These are phyloP conservation scores for Cinara cedri DNA, from an alignment of 2,888 invertebrate species.

Conservation along the genomic window DNA sequence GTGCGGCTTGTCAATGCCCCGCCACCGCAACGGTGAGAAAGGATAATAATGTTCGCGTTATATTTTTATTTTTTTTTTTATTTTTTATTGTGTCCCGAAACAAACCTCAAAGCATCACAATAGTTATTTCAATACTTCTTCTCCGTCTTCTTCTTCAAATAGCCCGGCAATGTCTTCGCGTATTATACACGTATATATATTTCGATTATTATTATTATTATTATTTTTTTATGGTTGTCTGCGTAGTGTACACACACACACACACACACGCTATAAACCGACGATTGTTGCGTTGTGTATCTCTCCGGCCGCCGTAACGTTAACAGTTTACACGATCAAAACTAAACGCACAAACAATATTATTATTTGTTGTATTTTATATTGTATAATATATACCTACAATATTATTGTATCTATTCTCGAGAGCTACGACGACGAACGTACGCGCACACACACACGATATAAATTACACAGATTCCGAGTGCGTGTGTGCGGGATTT, in stretches of 20 bases:
- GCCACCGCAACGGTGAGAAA: slow-evolving; percentile 19
- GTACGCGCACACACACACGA: no score
- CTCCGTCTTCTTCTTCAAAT: slow-evolving; percentile 39
- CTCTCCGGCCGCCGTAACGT: background rate
- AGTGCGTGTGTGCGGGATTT: no score
- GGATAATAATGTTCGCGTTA: slow-evolving; percentile 52
- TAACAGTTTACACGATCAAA: slow-evolving; percentile 47
- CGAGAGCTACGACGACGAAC: no score
- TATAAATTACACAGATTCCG: no score
- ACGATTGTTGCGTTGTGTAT: slow-evolving; percentile 8
- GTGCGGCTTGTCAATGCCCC: slow-evolving; percentile 38
- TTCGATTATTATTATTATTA: slow-evolving; percentile 26
- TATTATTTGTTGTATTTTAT: no score
- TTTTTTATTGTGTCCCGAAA: slow-evolving; percentile 53
- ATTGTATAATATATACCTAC: no score
- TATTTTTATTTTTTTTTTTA: slow-evolving; percentile 4
- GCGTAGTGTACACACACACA: background rate
- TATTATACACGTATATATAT: slow-evolving; percentile 26
- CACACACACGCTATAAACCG: background rate
- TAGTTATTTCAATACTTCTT: slow-evolving; percentile 46
- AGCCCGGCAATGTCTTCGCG: slow-evolving; percentile 1
- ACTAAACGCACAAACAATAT: slow-evolving; percentile 17
- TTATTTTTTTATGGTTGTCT: slow-evolving; percentile 32
- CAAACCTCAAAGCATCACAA: slow-evolving; percentile 49
- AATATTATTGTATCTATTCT: no score